Evolutionary conservation across 2,797 vertebrate genomes (phyloP).

Genomic region (Pipistrellus nathusii): DNA sequence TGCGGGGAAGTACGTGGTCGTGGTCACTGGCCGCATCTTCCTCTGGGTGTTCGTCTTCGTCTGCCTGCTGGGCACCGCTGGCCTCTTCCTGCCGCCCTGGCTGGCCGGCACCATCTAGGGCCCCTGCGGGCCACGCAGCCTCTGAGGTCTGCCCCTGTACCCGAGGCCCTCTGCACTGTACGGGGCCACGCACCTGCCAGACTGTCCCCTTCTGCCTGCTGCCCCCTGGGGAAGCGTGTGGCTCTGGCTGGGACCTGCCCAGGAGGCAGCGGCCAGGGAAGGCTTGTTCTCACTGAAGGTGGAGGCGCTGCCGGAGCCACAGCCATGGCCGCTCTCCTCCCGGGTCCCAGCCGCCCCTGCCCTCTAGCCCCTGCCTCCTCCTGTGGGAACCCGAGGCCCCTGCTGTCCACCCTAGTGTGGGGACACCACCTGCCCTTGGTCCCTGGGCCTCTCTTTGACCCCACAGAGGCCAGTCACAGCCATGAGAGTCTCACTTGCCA

Average conservation of each 20-base stretch:
- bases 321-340: constrained; percentile 55
- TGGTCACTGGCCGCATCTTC: constrained; percentile 98
- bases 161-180: constrained; percentile 6
- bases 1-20: constrained; percentile 95
- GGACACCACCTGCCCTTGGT: not conserved
- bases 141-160: not conserved
- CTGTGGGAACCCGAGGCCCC: constrained; percentile 79
- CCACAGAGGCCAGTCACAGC: not conserved
- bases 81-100: constrained; percentile 97
- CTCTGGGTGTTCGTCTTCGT: constrained; percentile 97
- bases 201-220: constrained; percentile 67
- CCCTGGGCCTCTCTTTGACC: not conserved
- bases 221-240: not conserved
- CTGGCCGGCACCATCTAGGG: constrained; percentile 96
- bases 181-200: not conserved
- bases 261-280: fast-evolving
- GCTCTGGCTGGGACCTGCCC: not conserved
- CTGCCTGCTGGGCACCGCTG: constrained; percentile 95
- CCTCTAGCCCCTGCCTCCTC: not conserved
- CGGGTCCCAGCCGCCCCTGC: not conserved
- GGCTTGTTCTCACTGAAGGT: not conserved
- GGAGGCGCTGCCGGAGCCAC: constrained; percentile 58
- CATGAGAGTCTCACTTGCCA: fast-evolving
- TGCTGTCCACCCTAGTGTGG: constrained; percentile 59
- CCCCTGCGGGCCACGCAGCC: fast-evolving